Evolutionary conservation across 2,113 vertebrate species (phyloP).

Genomic region (Dicrurus megarhynchus): DNA sequence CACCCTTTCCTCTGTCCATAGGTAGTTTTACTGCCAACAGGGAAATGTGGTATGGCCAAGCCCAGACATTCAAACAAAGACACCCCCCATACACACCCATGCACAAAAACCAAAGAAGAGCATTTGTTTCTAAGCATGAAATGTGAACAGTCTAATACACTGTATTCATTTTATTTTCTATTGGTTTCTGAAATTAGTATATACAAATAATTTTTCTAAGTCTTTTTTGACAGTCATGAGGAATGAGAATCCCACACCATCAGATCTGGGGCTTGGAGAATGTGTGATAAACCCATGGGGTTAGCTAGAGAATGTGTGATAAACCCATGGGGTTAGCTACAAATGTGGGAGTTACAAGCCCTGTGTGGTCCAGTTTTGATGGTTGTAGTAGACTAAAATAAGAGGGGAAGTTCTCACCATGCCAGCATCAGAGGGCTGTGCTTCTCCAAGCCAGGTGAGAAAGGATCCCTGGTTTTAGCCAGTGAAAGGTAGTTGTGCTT

Average conservation of each 20-base stretch:
- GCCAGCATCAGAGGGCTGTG: not conserved
- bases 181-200: not conserved
- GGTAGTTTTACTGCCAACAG: not conserved
- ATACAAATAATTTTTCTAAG: not conserved
- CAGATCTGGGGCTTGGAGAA: not conserved
- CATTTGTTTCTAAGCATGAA: not conserved
- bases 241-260: not conserved
- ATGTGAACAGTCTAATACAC: not conserved
- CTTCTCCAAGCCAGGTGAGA: not conserved
- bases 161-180: not conserved
- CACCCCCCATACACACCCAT: too few species aligned
- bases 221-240: not conserved
- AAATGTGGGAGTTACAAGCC: not conserved
- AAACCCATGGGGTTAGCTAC: not conserved
- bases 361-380: not conserved
- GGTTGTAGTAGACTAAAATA: not conserved
- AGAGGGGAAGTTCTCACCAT: not conserved
- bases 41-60: not conserved
- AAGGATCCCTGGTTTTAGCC: not conserved
- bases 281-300: not conserved
- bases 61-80: not conserved
- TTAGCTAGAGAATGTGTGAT: not conserved
- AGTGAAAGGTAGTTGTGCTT: rapidly evolving
- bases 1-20: not conserved
- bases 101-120: not conserved